These are phyloP conservation scores for Drosophila elegans DNA, from an alignment of 1,140 invertebrate genomes.

Conservation along the genomic window DNA sequence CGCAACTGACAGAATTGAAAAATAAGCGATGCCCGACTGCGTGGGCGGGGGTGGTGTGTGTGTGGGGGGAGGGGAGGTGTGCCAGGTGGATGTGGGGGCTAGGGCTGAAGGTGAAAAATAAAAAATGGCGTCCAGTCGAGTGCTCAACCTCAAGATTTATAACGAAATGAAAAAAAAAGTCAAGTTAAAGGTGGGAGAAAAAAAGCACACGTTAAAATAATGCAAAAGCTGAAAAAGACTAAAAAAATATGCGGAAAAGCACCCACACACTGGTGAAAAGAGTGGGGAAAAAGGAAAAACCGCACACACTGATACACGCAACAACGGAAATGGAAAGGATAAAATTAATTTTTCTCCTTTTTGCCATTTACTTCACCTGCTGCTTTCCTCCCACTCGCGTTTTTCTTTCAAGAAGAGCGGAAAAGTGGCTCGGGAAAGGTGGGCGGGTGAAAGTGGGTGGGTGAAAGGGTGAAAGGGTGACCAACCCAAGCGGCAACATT, in stretches of 20 bases:
- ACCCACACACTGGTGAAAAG: slow-evolving; percentile 7
- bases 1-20: slow-evolving; percentile 72
- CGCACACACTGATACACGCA: slow-evolving; percentile 12
- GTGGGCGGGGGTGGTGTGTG: neutral
- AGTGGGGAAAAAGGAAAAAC: neutral
- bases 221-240: slow-evolving; percentile 47
- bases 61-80: neutral
- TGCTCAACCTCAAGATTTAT: slow-evolving; percentile 78
- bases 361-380: slow-evolving; percentile 49
- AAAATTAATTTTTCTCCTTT: slow-evolving; percentile 73
- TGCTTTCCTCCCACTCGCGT: slow-evolving; percentile 12
- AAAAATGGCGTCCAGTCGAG: slow-evolving; percentile 73
- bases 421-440: slow-evolving; percentile 9
- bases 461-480: neutral
- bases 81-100: neutral
- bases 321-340: slow-evolving; percentile 69
- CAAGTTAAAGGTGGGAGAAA: slow-evolving; percentile 12
- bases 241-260: slow-evolving; percentile 26
- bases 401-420: slow-evolving; percentile 17
- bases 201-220: slow-evolving; percentile 66
- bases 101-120: slow-evolving; percentile 56
- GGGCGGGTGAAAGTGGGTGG: neutral
- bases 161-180: slow-evolving; percentile 54
- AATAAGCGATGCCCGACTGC: slow-evolving; percentile 50
- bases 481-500: slow-evolving; percentile 14